These are phyloP conservation scores for Cosmorhoe ocellata DNA, from an alignment of 2,888 invertebrate species.

Conservation along the genomic window DNA sequence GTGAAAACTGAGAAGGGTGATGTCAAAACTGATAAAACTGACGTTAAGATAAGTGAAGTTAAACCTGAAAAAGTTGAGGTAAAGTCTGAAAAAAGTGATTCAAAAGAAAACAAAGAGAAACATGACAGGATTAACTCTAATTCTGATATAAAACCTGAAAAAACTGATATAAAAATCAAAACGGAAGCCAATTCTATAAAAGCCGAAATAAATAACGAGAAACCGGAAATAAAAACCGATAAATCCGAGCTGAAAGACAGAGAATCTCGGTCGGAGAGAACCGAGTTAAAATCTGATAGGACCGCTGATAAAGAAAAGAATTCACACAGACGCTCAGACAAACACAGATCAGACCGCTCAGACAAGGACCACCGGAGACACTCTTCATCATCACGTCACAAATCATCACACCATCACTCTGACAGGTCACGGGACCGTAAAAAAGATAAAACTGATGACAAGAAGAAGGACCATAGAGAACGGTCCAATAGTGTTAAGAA, in stretches of 20 bases:
- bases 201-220: slow-evolving; percentile 24
- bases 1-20: slow-evolving; percentile 35
- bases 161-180: slow-evolving; percentile 24
- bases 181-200: slow-evolving; percentile 29
- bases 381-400: slow-evolving; percentile 65
- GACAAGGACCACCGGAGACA: slow-evolving; percentile 61
- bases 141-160: slow-evolving; percentile 19
- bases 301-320: slow-evolving; percentile 45
- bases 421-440: slow-evolving; percentile 56
- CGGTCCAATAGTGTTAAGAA: slow-evolving; percentile 37
- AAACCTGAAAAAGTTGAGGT: slow-evolving; percentile 15
- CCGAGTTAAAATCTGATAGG: slow-evolving; percentile 22
- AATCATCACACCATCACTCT: slow-evolving; percentile 51
- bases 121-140: slow-evolving; percentile 4
- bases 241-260: slow-evolving; percentile 39
- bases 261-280: slow-evolving; percentile 32
- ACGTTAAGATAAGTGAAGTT: too few species aligned
- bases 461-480: slow-evolving; percentile 37
- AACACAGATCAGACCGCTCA: slow-evolving; percentile 37
- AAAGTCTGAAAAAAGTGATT: slow-evolving; percentile 27
- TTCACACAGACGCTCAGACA: slow-evolving; percentile 50
- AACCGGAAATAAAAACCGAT: slow-evolving; percentile 26
- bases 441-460: slow-evolving; percentile 56
- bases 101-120: slow-evolving; percentile 23
- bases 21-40: slow-evolving; percentile 31